phyloP scores from a whole-genome alignment of 2,797 vertebrate species.

The Somateria mollissima region DNA sequence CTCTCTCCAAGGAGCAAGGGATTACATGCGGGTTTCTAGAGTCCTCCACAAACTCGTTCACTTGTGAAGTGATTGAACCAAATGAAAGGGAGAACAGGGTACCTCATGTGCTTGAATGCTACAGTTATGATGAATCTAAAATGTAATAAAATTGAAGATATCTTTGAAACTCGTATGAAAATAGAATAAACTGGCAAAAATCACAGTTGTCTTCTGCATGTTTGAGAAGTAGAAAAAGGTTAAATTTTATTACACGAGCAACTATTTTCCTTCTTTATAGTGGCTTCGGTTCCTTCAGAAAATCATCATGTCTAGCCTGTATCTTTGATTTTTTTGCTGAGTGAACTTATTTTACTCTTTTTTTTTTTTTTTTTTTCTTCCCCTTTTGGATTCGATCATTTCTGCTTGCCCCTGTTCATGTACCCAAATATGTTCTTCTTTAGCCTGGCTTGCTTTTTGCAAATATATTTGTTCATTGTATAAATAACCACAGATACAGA shows the following conservation, averaged over 20 bases:
- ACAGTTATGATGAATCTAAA: neutral
- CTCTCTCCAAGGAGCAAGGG: neutral
- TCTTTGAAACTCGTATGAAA: neutral
- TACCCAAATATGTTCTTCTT: neutral
- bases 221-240: neutral
- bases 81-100: neutral
- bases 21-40: neutral
- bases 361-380: neutral
- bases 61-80: fast-evolving
- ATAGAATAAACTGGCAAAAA: neutral
- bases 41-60: neutral
- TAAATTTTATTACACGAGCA: fast-evolving
- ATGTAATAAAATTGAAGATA: neutral
- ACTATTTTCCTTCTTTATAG: fast-evolving
- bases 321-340: neutral
- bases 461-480: neutral
- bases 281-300: neutral
- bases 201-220: neutral
- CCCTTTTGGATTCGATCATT: neutral
- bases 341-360: neutral
- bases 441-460: neutral
- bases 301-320: fast-evolving
- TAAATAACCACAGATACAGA: neutral
- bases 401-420: neutral
- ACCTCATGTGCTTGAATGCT: neutral